Evolutionary conservation across 2,888 invertebrate genomes (phyloP).

Genomic region (Ischnura elegans): DNA sequence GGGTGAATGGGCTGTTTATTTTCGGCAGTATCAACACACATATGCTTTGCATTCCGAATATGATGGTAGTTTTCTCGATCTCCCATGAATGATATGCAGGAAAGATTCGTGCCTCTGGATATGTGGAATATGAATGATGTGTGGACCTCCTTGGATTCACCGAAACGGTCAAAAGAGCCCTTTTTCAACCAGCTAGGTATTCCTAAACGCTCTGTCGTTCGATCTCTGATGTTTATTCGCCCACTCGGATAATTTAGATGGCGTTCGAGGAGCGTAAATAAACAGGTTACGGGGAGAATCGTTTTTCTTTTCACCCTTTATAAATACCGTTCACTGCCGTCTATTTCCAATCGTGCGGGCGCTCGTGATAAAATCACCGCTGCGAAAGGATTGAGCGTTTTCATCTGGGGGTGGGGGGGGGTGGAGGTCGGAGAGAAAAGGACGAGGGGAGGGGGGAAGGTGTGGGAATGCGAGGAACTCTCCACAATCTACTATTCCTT

Average conservation of each 20-base stretch:
- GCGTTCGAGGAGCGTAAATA: not conserved
- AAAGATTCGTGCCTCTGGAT: no score
- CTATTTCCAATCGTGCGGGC: not conserved
- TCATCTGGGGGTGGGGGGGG: no score
- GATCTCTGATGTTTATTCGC: not conserved
- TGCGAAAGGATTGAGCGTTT: not conserved
- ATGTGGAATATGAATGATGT: not conserved
- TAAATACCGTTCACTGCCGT: not conserved
- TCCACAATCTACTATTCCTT: no score
- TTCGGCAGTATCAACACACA: no score
- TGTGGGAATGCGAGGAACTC: not conserved
- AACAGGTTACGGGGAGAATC: not conserved
- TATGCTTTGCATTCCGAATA: no score
- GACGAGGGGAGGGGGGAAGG: not conserved
- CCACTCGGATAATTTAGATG: not conserved
- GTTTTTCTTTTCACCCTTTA: conserved; percentile 7
- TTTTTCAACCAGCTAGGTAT: not conserved
- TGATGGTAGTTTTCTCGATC: no score
- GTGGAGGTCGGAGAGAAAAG: not conserved
- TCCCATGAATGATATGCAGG: not conserved
- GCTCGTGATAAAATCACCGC: not conserved
- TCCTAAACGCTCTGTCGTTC: not conserved
- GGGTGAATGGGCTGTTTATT: no score
- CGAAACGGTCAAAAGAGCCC: not conserved
- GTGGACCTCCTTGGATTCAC: not conserved